Conservation (phyloP, 2,888 invertebrate species). For the Chloroclystis v-ata region DNA sequence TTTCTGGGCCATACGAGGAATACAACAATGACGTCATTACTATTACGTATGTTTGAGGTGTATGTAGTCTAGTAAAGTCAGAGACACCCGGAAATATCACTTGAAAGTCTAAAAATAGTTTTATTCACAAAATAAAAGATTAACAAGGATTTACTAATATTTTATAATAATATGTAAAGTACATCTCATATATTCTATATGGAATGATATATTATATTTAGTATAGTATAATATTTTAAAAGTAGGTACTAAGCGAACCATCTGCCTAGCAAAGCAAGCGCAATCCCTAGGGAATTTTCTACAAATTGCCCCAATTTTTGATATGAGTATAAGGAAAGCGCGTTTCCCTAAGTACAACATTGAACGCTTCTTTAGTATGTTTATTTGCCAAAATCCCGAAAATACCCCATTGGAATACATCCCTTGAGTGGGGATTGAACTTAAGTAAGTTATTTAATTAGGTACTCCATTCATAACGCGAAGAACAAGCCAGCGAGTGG, state of each 20-base stretch:
- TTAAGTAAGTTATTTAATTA: conserved; percentile 24
- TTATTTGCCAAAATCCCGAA: conserved; percentile 17
- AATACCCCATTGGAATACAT: conserved; percentile 18
- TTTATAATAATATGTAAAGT: no score
- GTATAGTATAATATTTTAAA: no score
- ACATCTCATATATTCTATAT: no score
- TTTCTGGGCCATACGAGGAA: conserved; percentile 13
- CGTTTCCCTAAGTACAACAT: conserved; percentile 16
- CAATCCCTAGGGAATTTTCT: conserved; percentile 4
- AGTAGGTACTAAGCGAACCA: not conserved
- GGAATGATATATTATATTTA: no score
- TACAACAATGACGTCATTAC: conserved; percentile 22
- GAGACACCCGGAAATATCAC: no score
- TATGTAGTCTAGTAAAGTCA: no score
- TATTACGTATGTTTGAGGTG: conserved; percentile 5
- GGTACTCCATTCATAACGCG: conserved; percentile 18
- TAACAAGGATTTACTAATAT: no score
- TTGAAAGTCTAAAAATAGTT: no score
- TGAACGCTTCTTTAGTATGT: conserved; percentile 21
- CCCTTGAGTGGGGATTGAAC: conserved; percentile 17
- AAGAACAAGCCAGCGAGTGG: no score
- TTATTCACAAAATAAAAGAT: no score
- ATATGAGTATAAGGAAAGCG: conserved; percentile 11
- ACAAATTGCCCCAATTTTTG: conserved; percentile 11
- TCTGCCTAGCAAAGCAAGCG: conserved; percentile 2